phyloP scores from a whole-genome alignment of 2,797 vertebrate genomes.

The Liasis olivaceus region DNA sequence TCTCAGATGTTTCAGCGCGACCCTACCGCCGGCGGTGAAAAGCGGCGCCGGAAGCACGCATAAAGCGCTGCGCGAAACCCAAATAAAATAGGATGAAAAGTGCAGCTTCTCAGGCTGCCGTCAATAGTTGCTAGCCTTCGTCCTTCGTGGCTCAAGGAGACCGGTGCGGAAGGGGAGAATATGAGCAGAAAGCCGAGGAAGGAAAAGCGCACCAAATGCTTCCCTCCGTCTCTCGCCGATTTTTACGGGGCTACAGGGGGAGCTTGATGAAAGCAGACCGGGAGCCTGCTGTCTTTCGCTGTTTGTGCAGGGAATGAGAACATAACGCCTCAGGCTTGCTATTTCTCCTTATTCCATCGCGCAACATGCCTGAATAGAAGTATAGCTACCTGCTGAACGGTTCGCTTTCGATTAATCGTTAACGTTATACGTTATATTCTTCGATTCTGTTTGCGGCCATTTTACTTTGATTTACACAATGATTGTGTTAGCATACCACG shows the following conservation, averaged over 20 bases:
- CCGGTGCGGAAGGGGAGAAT: no score
- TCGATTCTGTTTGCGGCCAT: not conserved
- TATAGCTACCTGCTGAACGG: not conserved
- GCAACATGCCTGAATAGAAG: not conserved
- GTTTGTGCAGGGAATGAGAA: not conserved
- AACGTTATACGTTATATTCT: not conserved
- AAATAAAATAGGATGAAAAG: not conserved
- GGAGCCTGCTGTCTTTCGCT: no score
- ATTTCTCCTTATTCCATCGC: not conserved
- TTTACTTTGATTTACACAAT: not conserved
- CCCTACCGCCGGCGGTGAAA: slow-evolving; percentile 22
- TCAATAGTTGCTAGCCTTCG: not conserved
- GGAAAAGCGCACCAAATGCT: not conserved
- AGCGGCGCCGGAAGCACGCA: not conserved
- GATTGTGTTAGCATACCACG: not conserved
- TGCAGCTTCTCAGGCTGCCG: not conserved
- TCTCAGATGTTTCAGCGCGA: not conserved
- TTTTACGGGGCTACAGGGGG: not conserved
- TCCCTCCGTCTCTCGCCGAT: not conserved
- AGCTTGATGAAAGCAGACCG: not conserved
- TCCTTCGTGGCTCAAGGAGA: not conserved
- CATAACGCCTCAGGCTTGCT: not conserved
- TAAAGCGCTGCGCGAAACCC: slow-evolving; percentile 28
- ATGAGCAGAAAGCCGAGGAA: not conserved
- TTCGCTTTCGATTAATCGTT: not conserved